Evolutionary conservation across 2,888 invertebrate species (phyloP), one percentile per base, ranked within the genome.

Genomic region (Amphiduros pacificus): DNA sequence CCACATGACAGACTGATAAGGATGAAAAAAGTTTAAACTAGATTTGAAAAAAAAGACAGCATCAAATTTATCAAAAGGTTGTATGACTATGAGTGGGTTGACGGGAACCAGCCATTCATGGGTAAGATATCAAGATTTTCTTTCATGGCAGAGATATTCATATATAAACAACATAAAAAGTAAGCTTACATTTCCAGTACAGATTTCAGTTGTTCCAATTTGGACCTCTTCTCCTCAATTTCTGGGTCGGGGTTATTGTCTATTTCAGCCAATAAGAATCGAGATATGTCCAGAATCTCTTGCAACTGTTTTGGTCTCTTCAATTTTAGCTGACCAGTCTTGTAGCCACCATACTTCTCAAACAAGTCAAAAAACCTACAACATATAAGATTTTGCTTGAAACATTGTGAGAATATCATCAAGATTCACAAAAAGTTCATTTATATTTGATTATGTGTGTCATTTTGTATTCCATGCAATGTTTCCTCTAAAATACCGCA

Each of bases 361-460:
- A 99, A 99, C 74, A 99, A 92, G 79, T 96, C 95, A 85, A 99
- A 99, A 84, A 99, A 98, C 81, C 94, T 94, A 74, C 14, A 76
- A 76, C 62, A 68, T 55, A 64, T 36, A 36, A 9, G 14, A 36
- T 14, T 14, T 14, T 14, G 14, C 14, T 14, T 14, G 14, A 36
- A 14, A 36, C 36, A 36, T 36, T 14, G 11, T 36, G 14, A 36
- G 14, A 36, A 36, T 36, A 36, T 36, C 14, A 36, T 14, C 36
- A 14, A 9, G 36, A 14, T 36, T 36, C 11, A 14, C 36, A 9
- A 36, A 36, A 36, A 14, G 14, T 36, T 14, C 11, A 36, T 36
- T n/a, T n/a, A n/a, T n/a, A n/a, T n/a, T n/a, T n/a, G n/a, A n/a
- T n/a, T n/a, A n/a, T n/a, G n/a, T n/a, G n/a, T n/a, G n/a, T n/a